These are phyloP conservation scores for Notothenia coriiceps DNA, from an alignment of 2,113 vertebrate species.

Conservation along the genomic window DNA sequence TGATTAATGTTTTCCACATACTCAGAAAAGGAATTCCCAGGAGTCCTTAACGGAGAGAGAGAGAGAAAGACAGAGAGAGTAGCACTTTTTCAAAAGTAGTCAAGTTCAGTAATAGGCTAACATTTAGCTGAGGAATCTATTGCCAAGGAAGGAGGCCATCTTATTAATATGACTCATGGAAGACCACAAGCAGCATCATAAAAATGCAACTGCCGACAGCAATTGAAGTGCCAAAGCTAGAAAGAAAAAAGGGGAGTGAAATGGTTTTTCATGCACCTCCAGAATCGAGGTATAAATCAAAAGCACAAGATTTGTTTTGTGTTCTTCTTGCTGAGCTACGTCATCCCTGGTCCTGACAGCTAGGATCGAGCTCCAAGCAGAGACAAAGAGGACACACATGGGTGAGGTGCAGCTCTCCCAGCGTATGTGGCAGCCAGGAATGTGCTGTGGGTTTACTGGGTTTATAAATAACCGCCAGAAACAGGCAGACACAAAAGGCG, in stretches of 20 bases:
- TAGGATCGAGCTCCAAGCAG: not conserved
- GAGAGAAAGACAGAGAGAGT: conserved; percentile 18
- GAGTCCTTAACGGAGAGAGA: conserved; percentile 33
- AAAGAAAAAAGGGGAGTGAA: not conserved
- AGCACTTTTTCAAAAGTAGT: conserved; percentile 53
- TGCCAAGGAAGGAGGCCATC: conserved; percentile 58
- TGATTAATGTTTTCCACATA: conserved; percentile 80
- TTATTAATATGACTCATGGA: conserved; percentile 72
- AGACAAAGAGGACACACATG: conserved; percentile 79
- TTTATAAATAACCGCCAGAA: conserved; percentile 82
- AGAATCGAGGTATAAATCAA: not conserved
- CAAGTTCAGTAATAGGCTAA: conserved; percentile 61
- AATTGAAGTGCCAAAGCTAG: conserved; percentile 30
- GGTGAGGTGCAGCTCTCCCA: conserved; percentile 63
- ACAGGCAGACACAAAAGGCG: conserved; percentile 80
- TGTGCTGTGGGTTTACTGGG: conserved; percentile 73
- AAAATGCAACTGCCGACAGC: conserved; percentile 58
- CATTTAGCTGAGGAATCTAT: conserved; percentile 49
- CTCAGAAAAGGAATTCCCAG: conserved; percentile 47
- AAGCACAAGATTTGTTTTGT: conserved; percentile 4
- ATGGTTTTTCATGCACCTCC: conserved; percentile 5
- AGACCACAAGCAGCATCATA: conserved; percentile 73
- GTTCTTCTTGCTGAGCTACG: not conserved
- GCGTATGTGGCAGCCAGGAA: conserved; percentile 72
- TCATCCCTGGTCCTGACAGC: conserved; percentile 24